Percentiles rank a stretch among this genome's conserved stretches.
Conservation (phyloP, 2,797 vertebrate genomes). For the Bovichtus diacanthus region DNA sequence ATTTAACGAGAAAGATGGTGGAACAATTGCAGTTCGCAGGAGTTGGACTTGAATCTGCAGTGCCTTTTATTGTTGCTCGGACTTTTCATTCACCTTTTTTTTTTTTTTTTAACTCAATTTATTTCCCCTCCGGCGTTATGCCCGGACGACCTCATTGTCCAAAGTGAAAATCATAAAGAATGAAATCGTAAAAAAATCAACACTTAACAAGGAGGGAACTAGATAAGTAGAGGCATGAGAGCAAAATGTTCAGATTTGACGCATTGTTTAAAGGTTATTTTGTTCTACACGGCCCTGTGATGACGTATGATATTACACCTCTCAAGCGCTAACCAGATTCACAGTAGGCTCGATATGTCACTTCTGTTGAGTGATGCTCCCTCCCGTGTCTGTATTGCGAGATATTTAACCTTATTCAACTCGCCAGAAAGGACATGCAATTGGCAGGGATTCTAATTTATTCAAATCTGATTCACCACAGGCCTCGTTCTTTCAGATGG, state of each 20-base stretch:
- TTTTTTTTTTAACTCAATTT: not conserved
- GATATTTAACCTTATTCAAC: constrained; percentile 56
- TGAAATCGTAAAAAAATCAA: not conserved
- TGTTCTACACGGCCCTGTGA: not conserved
- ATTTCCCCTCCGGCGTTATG: constrained; percentile 1
- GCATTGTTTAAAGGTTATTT: not conserved
- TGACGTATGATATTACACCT: not conserved
- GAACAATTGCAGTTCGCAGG: constrained; percentile 35
- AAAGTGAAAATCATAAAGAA: not conserved
- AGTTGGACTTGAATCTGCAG: constrained; percentile 3
- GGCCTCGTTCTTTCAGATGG: constrained; percentile 36
- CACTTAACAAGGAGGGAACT: not conserved
- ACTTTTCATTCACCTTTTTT: constrained; percentile 22
- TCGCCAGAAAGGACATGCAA: constrained; percentile 48
- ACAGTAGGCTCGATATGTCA: constrained; percentile 44
- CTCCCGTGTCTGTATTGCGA: constrained; percentile 19
- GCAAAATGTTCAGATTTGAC: constrained; percentile 14
- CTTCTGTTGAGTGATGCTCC: constrained; percentile 46
- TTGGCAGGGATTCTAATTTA: constrained; percentile 54
- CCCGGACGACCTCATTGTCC: not conserved
- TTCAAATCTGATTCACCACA: constrained; percentile 62
- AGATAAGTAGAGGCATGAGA: not conserved
- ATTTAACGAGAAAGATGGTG: constrained; percentile 22
- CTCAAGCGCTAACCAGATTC: constrained; percentile 46
- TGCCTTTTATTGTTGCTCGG: constrained; percentile 15